Evolutionary conservation across 2,797 vertebrate species (phyloP).

Genomic region (Micromesistius poutassou): DNA sequence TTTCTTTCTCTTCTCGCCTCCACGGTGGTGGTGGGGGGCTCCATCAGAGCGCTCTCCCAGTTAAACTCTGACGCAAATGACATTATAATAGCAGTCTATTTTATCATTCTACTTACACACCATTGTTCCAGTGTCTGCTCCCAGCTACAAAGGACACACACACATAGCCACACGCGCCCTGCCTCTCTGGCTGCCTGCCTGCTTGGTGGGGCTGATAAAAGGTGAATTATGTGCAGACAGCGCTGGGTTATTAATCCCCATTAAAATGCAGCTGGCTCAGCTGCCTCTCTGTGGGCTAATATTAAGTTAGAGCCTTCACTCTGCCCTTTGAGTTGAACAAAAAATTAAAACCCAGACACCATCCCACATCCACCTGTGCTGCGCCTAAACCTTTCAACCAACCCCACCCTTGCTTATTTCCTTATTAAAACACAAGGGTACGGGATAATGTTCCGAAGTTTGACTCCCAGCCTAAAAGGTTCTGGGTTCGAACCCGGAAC

Average conservation of each 20-base stretch:
- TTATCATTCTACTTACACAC: constrained; percentile 64
- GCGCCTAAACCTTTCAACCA: background rate
- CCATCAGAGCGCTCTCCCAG: constrained; percentile 32
- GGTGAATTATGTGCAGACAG: constrained; percentile 67
- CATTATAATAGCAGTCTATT: constrained; percentile 62
- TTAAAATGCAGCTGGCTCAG: constrained; percentile 71
- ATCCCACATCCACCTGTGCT: background rate
- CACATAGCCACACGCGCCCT: constrained; percentile 11
- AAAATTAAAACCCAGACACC: constrained; percentile 49
- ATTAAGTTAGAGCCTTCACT: constrained; percentile 74
- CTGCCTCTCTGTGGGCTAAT: constrained; percentile 63
- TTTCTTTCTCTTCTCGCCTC: background rate
- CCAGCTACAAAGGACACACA: constrained; percentile 48
- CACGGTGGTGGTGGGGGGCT: background rate
- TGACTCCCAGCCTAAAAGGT: background rate
- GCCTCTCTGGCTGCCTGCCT: constrained; percentile 50
- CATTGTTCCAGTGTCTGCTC: constrained; percentile 66
- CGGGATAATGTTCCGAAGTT: background rate
- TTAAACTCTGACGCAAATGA: constrained; percentile 68
- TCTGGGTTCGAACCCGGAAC: background rate
- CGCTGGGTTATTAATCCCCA: constrained; percentile 66
- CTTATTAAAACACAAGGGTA: background rate
- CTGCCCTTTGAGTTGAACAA: constrained; percentile 61
- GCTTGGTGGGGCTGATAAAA: constrained; percentile 27
- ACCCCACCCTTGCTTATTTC: background rate